Conservation (phyloP, 2,888 invertebrate species). For the Apodemia zela region DNA sequence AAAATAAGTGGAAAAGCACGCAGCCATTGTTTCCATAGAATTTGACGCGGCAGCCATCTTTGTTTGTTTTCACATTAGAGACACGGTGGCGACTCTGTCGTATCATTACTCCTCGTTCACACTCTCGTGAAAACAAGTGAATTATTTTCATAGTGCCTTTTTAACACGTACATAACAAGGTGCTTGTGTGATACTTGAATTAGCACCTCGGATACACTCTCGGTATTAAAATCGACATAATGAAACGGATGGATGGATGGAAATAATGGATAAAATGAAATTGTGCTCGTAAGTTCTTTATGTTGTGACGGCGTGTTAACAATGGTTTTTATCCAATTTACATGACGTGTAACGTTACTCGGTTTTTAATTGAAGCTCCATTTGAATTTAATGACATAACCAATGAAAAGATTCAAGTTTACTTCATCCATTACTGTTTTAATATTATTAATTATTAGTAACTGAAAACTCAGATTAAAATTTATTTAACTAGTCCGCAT, state of each 20-base stretch:
- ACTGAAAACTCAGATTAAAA: no score
- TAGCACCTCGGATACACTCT: conserved; percentile 29
- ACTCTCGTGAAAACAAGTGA: conserved; percentile 25
- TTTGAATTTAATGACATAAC: background rate
- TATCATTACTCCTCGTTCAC: conserved; percentile 16
- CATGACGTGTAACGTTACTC: conserved; percentile 8
- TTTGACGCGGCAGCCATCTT: conserved; percentile 29
- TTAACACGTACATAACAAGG: conserved; percentile 31
- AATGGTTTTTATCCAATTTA: conserved; percentile 11
- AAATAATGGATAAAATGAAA: conserved; percentile 22
- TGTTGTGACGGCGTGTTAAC: background rate
- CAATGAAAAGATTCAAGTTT: background rate
- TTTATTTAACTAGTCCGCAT: no score
- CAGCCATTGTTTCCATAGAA: conserved; percentile 33
- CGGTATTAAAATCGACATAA: conserved; percentile 15
- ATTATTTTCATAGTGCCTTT: conserved; percentile 29
- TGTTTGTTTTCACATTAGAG: conserved; percentile 23
- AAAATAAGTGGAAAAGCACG: conserved; percentile 20
- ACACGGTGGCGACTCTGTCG: conserved; percentile 15
- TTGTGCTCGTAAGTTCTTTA: conserved; percentile 13
- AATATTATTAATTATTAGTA: no score
- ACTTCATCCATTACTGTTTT: background rate
- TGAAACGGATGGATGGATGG: conserved; percentile 7
- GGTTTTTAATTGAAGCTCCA: conserved; percentile 5
- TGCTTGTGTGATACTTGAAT: conserved; percentile 26